Conservation (phyloP, 1,140 invertebrate genomes). For the Polyergus mexicanus region DNA sequence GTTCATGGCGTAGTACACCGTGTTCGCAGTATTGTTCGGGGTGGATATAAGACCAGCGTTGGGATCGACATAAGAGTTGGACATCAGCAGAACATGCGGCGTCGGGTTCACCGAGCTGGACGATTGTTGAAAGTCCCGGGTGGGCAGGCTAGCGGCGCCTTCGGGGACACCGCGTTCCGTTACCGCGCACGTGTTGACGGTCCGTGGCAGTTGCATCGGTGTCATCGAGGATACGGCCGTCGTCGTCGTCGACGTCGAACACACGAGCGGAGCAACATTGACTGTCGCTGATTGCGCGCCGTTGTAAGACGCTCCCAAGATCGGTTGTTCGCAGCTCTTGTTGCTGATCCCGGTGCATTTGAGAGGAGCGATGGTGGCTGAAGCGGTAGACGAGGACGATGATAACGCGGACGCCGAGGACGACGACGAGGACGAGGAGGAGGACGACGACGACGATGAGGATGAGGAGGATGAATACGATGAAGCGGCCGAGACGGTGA, state of each 20-base stretch:
- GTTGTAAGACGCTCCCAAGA: slow-evolving; percentile 39
- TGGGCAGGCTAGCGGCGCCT: slow-evolving; percentile 88
- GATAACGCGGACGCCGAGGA: slow-evolving; percentile 45
- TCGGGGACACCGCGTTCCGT: slow-evolving; percentile 89
- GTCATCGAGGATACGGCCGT: slow-evolving; percentile 83
- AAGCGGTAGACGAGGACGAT: slow-evolving; percentile 42
- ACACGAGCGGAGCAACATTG: slow-evolving; percentile 65
- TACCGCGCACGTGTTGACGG: slow-evolving; percentile 79
- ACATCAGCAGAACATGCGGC: slow-evolving; percentile 55
- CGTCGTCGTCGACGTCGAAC: slow-evolving; percentile 79
- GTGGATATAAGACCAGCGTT: slow-evolving; percentile 78
- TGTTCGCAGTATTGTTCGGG: slow-evolving; percentile 82
- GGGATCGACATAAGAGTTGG: slow-evolving; percentile 71
- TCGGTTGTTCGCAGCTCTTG: slow-evolving; percentile 12
- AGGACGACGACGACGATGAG: slow-evolving; percentile 41
- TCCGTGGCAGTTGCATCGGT: slow-evolving; percentile 75
- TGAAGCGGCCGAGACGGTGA: slow-evolving; percentile 36
- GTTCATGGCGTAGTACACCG: slow-evolving; percentile 86
- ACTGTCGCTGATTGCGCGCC: neutral
- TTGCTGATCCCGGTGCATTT: slow-evolving; percentile 11
- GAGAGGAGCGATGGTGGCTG: slow-evolving; percentile 20
- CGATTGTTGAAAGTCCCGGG: slow-evolving; percentile 85
- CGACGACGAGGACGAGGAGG: slow-evolving; percentile 53
- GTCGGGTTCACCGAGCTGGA: slow-evolving; percentile 40
- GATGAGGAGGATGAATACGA: slow-evolving; percentile 28